phyloP scores from a whole-genome alignment of 2,797 vertebrate species.

The Halcyon smyrnensis region DNA sequence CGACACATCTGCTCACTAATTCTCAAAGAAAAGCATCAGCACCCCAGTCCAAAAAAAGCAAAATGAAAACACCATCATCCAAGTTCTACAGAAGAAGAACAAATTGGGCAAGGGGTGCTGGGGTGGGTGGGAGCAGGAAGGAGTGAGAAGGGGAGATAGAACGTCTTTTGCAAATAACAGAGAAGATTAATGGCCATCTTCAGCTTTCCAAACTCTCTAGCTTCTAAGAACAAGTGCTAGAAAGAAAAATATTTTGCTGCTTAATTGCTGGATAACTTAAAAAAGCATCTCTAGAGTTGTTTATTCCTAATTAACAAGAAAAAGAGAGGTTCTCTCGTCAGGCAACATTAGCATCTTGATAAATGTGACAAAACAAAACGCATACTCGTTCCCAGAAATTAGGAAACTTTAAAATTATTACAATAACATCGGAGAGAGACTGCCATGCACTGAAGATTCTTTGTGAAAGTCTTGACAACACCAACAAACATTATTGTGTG shows the following conservation, averaged over 20 bases:
- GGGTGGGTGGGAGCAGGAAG: accelerated
- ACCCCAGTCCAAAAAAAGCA: not conserved
- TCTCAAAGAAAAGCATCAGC: not conserved
- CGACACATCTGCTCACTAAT: not conserved
- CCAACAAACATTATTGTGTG: not conserved
- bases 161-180: not conserved
- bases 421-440: not conserved
- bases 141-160: not conserved
- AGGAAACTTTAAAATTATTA: not conserved
- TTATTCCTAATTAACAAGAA: constrained; percentile 24
- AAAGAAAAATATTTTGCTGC: not conserved
- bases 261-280: not conserved
- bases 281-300: not conserved
- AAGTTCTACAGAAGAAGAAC: not conserved
- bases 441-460: not conserved
- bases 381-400: not conserved
- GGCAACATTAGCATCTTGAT: not conserved
- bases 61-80: not conserved
- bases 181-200: not conserved
- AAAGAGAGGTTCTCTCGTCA: not conserved
- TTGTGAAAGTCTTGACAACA: not conserved
- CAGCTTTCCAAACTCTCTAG: not conserved
- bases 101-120: not conserved
- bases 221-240: not conserved
- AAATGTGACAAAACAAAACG: not conserved